Conservation (phyloP, 2,888 invertebrate genomes). For the Ichneumoninae sp. region DNA sequence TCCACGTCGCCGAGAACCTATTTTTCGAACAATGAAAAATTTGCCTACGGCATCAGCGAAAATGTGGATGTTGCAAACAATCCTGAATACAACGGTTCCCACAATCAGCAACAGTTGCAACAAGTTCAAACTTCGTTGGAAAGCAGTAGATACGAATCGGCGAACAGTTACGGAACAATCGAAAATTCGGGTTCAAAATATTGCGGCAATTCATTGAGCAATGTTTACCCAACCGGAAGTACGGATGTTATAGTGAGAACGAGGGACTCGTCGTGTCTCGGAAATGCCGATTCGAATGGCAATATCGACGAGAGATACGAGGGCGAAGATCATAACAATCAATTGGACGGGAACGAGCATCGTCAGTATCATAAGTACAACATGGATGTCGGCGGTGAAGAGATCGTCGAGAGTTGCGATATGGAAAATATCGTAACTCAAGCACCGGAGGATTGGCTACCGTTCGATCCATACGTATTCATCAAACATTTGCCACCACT, state of each 20-base stretch:
- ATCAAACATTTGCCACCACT: slow-evolving; percentile 95
- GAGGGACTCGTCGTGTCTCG: slow-evolving; percentile 38
- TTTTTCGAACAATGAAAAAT: slow-evolving; percentile 49
- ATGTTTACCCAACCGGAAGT: slow-evolving; percentile 24
- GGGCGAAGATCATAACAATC: slow-evolving; percentile 64
- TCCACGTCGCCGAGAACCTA: slow-evolving; percentile 43
- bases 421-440: slow-evolving; percentile 83
- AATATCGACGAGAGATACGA: slow-evolving; percentile 78
- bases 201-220: slow-evolving; percentile 23
- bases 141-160: slow-evolving; percentile 48
- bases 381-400: slow-evolving; percentile 82
- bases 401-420: slow-evolving; percentile 81
- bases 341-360: slow-evolving; percentile 69
- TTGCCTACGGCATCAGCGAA: slow-evolving; percentile 17
- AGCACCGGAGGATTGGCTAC: slow-evolving; percentile 89
- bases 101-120: slow-evolving; percentile 12
- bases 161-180: slow-evolving; percentile 30
- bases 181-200: slow-evolving; percentile 52
- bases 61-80: slow-evolving; percentile 42
- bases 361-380: slow-evolving; percentile 80
- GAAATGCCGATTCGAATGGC: slow-evolving; percentile 76
- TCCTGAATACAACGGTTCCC: slow-evolving; percentile 38
- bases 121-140: slow-evolving; percentile 41
- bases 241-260: slow-evolving; percentile 14
- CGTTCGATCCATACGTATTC: slow-evolving; percentile 95